A percentile compares a stretch with the other conserved stretches of the same genome.
Evolutionary conservation across 2,888 invertebrate genomes (phyloP).

Genomic region (Drosophila histrio): DNA sequence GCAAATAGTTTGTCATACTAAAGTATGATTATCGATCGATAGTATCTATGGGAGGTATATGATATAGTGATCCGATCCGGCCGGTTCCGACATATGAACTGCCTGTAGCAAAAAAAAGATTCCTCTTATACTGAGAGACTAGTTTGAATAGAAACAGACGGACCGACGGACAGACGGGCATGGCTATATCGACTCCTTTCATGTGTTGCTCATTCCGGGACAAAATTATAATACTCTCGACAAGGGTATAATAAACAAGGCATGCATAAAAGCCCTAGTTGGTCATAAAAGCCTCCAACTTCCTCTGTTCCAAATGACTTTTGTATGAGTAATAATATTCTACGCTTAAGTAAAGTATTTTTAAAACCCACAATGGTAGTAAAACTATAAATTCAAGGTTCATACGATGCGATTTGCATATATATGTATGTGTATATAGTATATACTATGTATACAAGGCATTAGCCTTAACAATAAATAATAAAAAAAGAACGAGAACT

Average conservation of each 20-base stretch:
- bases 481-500: conserved; percentile 17
- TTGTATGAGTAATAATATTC: conserved; percentile 4
- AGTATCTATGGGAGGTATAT: too few species aligned
- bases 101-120: too few species aligned
- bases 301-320: neutral
- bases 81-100: too few species aligned
- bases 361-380: neutral
- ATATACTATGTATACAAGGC: neutral
- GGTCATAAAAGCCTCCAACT: neutral
- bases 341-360: conserved; percentile 1
- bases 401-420: neutral
- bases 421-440: neutral
- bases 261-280: neutral
- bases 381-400: conserved; percentile 12
- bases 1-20: too few species aligned
- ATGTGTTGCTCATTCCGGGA: too few species aligned
- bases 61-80: too few species aligned
- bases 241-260: neutral
- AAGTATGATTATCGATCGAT: too few species aligned
- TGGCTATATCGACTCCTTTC: too few species aligned
- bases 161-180: too few species aligned
- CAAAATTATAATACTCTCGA: too few species aligned
- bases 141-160: too few species aligned
- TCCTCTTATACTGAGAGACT: too few species aligned
- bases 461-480: conserved; percentile 14